A percentile compares a stretch with the other conserved stretches of the same genome.
phyloP scores from a whole-genome alignment of 37 sponge, comb jelly and placozoan genomes.

The Ephydatia muelleri region DNA sequence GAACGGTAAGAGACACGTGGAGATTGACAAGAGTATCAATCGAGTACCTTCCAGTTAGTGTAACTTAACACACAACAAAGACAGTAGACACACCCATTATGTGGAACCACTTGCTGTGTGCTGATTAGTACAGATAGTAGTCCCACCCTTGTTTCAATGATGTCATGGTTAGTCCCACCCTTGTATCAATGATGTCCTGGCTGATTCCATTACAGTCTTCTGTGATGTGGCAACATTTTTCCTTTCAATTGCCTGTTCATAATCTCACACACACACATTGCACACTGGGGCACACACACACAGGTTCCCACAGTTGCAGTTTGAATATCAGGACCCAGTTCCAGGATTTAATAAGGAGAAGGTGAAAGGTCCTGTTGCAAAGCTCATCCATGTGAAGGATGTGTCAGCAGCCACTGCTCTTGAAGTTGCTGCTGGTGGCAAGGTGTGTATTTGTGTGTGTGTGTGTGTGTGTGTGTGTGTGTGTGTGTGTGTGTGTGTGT shows the following conservation, averaged over 20 bases:
- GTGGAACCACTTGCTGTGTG: too few relatives aligned
- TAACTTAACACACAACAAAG: too few relatives aligned
- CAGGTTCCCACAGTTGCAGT: conserved; percentile 89
- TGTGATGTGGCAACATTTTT: too few relatives aligned
- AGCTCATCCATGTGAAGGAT: conserved; percentile 77
- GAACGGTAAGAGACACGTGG: too few relatives aligned
- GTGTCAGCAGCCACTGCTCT: conserved; percentile 82
- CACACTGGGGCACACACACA: conserved; percentile 18
- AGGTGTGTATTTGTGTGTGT: conserved; percentile 50
- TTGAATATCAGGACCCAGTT: conserved; percentile 80
- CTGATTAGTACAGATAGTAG: too few relatives aligned
- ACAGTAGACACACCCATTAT: too few relatives aligned
- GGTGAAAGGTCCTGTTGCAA: conserved; percentile 91
- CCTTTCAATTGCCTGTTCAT: neutral
- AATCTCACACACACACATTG: neutral
- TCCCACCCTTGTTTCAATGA: too few relatives aligned
- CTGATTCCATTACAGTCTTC: too few relatives aligned
- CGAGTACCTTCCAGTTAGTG: too few relatives aligned
- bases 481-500: neutral
- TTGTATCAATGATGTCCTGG: too few relatives aligned
- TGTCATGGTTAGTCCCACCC: too few relatives aligned
- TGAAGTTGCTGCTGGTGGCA: conserved; percentile 92
- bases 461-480: neutral
- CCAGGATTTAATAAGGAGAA: conserved; percentile 66
- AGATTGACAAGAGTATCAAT: too few relatives aligned